Evolutionary conservation across 2,888 invertebrate species (phyloP), one percentile per base, ranked within the genome.

Genomic region (Polydrusus tereticollis): DNA sequence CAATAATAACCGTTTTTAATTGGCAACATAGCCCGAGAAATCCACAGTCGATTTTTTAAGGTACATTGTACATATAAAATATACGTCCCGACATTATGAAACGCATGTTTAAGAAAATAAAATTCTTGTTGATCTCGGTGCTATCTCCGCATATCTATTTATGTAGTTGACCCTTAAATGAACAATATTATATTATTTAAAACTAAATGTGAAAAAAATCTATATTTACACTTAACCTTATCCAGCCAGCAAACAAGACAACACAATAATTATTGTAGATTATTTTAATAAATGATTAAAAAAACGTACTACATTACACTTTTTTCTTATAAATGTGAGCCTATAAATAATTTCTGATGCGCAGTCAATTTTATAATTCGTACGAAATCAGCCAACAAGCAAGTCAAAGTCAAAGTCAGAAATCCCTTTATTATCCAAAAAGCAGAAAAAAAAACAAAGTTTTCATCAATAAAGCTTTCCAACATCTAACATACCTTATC

Each of bases 131-230:
- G 68, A 62, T 71, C 71, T 58, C 71, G 55, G 38, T 58, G 45
- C 68, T 72, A 72, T 72, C 72, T 43, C 33, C 62, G 36, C 62
- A 36, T 72, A 72, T 72, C 72, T 72, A 72, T 72, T 67, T 73
- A 69, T 73, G 66, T 73, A 64, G 72, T 62, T 73, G 73, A 73
- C 73, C 73, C 73, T 60, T 69, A 69, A 72, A 73, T 69, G 73
- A 73, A 73, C 69, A 73, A 66, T 69, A 69, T 69, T 68, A 73
- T 73, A 60, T 65, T 73, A 69, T 73, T 73, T 69, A 52, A 69
- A 73, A 73, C 59, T 64, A 69, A 65, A 73, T 69, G 65, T 60
- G 50, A 63, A 73, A 67, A n/a, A 73, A 73, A 69, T 73, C 73
- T 73, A 73, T 73, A 69, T 69, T 73, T 73, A 73, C 69, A 60